Conservation (phyloP, 2,797 vertebrate genomes). For the Knipowitschia caucasica region DNA sequence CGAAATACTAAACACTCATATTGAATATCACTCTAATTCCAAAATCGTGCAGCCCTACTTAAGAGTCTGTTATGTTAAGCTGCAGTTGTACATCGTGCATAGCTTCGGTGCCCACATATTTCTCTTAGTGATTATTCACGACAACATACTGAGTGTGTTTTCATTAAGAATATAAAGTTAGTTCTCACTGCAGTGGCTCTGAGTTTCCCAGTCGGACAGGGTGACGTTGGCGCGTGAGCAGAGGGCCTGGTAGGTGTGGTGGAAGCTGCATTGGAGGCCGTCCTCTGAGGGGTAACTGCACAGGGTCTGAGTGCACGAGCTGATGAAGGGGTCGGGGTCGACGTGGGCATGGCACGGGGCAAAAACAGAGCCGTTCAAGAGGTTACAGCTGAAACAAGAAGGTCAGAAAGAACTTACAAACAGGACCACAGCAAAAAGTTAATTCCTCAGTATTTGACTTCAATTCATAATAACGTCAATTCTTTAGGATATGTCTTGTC, state of each 20-base stretch:
- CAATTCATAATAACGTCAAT: no score
- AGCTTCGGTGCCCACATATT: no score
- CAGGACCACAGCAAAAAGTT: background rate
- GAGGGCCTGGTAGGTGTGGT: background rate
- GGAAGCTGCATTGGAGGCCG: background rate
- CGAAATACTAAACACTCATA: no score
- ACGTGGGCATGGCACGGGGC: background rate
- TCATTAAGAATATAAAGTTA: background rate
- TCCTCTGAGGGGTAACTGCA: slow-evolving; percentile 3
- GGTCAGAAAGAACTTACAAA: background rate
- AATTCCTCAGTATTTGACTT: no score
- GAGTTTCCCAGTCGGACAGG: background rate
- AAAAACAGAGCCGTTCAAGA: background rate
- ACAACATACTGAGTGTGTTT: no score
- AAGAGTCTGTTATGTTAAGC: no score
- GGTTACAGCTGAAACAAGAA: background rate
- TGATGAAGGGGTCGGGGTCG: background rate
- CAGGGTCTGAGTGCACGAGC: background rate
- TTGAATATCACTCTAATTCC: no score
- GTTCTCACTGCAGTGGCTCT: slow-evolving; percentile 22
- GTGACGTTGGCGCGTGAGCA: background rate
- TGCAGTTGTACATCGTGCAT: no score
- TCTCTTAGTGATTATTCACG: no score
- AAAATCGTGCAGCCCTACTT: no score
- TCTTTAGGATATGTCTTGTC: no score